Percentiles rank a stretch among this genome's conserved stretches.
Evolutionary conservation across 2,797 vertebrate genomes (phyloP).

Genomic region (Cirrhinus molitorella): DNA sequence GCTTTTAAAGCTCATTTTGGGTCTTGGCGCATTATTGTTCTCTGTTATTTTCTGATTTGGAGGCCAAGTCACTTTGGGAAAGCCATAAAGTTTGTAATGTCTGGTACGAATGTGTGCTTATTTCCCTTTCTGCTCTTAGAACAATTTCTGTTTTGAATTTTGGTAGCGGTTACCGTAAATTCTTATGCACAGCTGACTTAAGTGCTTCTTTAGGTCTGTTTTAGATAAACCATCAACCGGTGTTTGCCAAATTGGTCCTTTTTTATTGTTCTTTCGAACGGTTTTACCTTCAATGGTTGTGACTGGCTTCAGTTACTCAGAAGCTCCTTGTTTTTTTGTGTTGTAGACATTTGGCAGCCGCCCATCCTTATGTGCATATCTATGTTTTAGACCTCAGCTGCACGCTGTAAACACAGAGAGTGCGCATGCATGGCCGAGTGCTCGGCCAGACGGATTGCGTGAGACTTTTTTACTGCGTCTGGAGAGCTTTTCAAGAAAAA

Average conservation of each 20-base stretch:
- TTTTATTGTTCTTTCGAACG: constrained; percentile 58
- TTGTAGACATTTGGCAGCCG: constrained; percentile 61
- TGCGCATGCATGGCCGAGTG: constrained; percentile 60
- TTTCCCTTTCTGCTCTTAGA: constrained; percentile 60
- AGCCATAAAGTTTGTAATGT: constrained; percentile 46
- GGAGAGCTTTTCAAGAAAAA: constrained; percentile 74
- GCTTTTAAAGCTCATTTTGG: constrained; percentile 44
- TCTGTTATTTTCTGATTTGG: constrained; percentile 46
- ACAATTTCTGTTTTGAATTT: constrained; percentile 62
- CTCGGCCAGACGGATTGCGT: constrained; percentile 70
- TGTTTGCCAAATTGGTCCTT: constrained; percentile 65
- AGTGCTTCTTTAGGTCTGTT: constrained; percentile 67
- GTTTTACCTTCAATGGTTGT: constrained; percentile 63
- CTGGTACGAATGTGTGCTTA: constrained; percentile 41
- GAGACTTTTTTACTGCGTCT: constrained; percentile 73
- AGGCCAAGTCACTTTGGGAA: constrained; percentile 49
- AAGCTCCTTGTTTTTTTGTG: constrained; percentile 47
- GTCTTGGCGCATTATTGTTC: constrained; percentile 31
- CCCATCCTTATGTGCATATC: constrained; percentile 48
- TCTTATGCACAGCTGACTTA: constrained; percentile 53
- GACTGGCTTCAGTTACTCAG: constrained; percentile 63
- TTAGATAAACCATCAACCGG: constrained; percentile 66
- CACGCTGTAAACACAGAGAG: constrained; percentile 56
- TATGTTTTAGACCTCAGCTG: constrained; percentile 54
- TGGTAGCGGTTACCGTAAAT: constrained; percentile 61